phyloP scores from a whole-genome alignment of 2,797 vertebrate species.

The Scolopax rusticola region DNA sequence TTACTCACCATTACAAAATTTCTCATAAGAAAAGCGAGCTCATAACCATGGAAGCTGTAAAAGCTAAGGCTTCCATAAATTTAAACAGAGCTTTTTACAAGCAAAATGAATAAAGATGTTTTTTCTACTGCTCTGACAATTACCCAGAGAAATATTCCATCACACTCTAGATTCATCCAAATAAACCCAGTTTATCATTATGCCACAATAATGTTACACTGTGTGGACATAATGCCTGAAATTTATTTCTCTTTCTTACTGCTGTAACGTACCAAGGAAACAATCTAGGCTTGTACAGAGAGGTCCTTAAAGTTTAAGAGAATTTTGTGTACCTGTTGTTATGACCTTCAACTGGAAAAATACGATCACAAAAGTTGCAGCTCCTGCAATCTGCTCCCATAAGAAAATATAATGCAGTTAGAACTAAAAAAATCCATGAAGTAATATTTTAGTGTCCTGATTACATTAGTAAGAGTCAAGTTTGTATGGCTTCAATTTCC shows the following conservation, averaged over 20 bases:
- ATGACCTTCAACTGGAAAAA: background rate
- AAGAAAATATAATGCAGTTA: background rate
- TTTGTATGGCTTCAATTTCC: background rate
- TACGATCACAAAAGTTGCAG: background rate
- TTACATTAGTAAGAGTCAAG: background rate
- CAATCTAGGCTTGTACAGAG: background rate
- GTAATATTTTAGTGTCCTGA: background rate
- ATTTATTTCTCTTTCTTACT: background rate
- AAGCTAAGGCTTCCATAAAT: background rate
- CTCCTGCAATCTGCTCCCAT: background rate
- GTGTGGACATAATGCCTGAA: background rate
- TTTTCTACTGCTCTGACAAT: background rate
- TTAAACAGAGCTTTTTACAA: background rate
- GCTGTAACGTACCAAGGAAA: background rate
- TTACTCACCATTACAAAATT: background rate
- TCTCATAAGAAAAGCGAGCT: background rate
- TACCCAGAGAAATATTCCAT: background rate
- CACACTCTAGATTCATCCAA: background rate
- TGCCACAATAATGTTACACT: background rate
- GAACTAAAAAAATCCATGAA: background rate
- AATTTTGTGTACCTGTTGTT: accelerated
- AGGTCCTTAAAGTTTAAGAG: background rate
- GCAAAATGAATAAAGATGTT: background rate
- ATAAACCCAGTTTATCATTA: background rate
- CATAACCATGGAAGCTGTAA: background rate